Evolutionary conservation across 2,113 vertebrate species (phyloP), one percentile per base, ranked within the genome.

Genomic region (Chinchilla lanigera): DNA sequence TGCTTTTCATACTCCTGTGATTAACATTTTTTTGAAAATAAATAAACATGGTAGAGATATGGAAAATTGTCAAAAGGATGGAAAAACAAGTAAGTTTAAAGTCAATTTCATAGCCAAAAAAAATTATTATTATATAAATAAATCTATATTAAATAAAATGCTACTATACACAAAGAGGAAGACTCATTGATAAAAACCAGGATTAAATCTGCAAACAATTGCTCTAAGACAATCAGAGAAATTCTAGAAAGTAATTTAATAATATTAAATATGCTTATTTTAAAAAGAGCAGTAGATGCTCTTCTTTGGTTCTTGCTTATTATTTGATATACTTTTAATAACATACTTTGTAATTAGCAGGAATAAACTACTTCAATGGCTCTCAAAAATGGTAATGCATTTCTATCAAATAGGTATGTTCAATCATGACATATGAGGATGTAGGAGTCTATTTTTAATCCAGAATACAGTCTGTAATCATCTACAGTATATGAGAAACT

Each of bases 161-260:
- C 26, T 86, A 47, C 17, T 56, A 16, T 61, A 52, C 20, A 86
- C 89, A 94, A 87, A 61, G 26, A 13, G 2, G 14, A 26, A 4
- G 3, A 47, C 77, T 24, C 26, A 9, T 24, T 83, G 30, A 71
- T 58, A 12, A 83, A 77, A 58, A 86, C 65, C 19, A 38, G 5
- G 33, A 89, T 56, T 81, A 83, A 92, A 63, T 12, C 2, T 78
- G 3, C 44, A 78, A 87, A 65, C 10, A 86, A 26, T 95, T 94
- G 88, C 7, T 56, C 0, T 85, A 50, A 69, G 86, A 88, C 11
- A 90, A 78, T 87, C 7, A 86, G 56, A 17, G 26, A 12, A 75
- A 61, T 63, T 85, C 16, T 50, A 89, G 58, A 63, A 58, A 81
- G 12, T 77, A 91, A 85, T 93, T 92, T 92, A 82, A 90, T 89